phyloP scores from a whole-genome alignment of 2,113 vertebrate genomes.

The Phoenicopterus ruber region DNA sequence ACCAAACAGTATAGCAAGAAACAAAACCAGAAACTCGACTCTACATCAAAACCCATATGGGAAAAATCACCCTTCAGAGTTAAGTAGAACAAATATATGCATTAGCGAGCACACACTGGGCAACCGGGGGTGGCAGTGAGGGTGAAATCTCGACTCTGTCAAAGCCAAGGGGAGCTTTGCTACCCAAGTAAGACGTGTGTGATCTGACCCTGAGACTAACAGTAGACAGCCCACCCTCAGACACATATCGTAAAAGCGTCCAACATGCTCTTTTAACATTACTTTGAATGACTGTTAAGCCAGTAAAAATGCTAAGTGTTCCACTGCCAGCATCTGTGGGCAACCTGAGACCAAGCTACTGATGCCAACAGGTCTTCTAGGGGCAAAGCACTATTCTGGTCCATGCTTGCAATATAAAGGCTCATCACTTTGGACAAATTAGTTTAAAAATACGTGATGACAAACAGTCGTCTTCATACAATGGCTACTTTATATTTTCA shows the following conservation, averaged over 20 bases:
- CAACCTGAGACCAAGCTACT: not conserved
- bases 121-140: not conserved
- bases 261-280: not conserved
- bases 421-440: not conserved
- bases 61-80: not conserved
- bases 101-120: not conserved
- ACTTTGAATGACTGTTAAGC: not conserved
- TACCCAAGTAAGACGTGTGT: not conserved
- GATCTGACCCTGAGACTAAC: not conserved
- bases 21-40: not conserved
- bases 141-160: not conserved
- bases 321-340: not conserved
- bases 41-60: not conserved
- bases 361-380: not conserved
- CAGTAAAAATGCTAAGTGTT: not conserved
- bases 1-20: not conserved
- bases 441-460: not conserved
- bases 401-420: not conserved
- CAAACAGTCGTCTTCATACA: not conserved
- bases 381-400: not conserved
- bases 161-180: not conserved
- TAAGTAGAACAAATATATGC: not conserved
- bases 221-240: not conserved
- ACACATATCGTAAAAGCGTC: not conserved
- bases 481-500: not conserved